Evolutionary conservation across 2,113 vertebrate genomes (phyloP), one percentile per base, ranked within the genome.

Genomic region (Chlamydotis undulata): DNA sequence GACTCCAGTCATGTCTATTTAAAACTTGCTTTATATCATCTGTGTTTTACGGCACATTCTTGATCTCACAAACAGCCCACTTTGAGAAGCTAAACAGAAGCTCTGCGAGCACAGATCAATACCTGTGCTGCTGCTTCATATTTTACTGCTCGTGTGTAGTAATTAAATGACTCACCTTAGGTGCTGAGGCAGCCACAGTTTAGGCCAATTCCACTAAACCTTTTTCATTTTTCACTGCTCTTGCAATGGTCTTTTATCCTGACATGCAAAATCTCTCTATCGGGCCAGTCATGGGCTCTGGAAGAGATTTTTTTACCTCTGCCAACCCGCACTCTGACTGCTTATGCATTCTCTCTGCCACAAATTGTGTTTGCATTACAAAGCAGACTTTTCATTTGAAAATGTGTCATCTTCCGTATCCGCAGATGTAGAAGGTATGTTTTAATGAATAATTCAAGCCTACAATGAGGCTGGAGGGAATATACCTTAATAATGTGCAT

Each of bases 381-480:
- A 87, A 92, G n/a, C n/a, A 88, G 79, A 81, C 28, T 63, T 92
- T 90, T 80, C 37, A 43, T 88, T 74, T 87, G 64, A 74, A 92
- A 94, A 86, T n/a, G 19, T 67, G 56, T 84, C 52, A 43, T 68
- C 35, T 95, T 78, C 43, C 53, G n/a, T 28, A 91, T 43, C 52
- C 4, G 3, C 56, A 93, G 61, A 56, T 81, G 49, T 64, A 79
- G 69, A 89, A 89, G 22, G 41, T 81, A 70, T 31, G 33, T 53
- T 64, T 70, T 76, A 9, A 85, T 87, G 61, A 94, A 93, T 95
- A 94, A 95, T 93, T 87, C 91, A 93, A 91, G 55, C 14, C 15
- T 39, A 31, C 35, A 45, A 56, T 31, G 35, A 78, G 41, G 24
- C 64, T 84, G 73, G 65, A 95, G 76, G 43, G 67, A 90, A 73